These are phyloP conservation scores for Trisateles emortualis DNA, from an alignment of 2,888 invertebrate species.

Conservation along the genomic window DNA sequence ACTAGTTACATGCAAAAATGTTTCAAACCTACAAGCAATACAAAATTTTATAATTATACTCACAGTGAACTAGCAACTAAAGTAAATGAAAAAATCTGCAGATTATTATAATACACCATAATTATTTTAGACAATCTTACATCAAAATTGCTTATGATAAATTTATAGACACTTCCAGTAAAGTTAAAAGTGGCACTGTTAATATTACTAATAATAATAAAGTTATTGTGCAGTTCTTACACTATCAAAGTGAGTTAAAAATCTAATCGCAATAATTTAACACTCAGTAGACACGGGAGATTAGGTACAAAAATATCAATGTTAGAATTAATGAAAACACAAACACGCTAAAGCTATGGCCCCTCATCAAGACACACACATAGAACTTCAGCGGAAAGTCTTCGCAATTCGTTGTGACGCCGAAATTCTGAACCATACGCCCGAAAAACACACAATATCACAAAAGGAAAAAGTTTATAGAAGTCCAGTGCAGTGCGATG, in stretches of 20 bases:
- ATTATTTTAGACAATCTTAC: slow-evolving; percentile 50
- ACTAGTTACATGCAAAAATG: slow-evolving; percentile 49
- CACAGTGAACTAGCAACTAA: slow-evolving; percentile 58
- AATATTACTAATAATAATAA: slow-evolving; percentile 66
- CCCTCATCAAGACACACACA: slow-evolving; percentile 76
- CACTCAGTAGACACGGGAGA: slow-evolving; percentile 62
- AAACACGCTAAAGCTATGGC: slow-evolving; percentile 74
- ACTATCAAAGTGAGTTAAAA: slow-evolving; percentile 64
- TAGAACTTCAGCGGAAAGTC: slow-evolving; percentile 58
- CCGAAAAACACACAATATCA: slow-evolving; percentile 54
- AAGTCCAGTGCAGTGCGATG: slow-evolving; percentile 60
- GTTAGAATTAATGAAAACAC: slow-evolving; percentile 67
- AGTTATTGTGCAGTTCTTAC: slow-evolving; percentile 78
- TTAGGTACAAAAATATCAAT: slow-evolving; percentile 65
- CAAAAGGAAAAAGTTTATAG: slow-evolving; percentile 51
- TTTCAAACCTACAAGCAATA: slow-evolving; percentile 47
- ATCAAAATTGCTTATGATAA: slow-evolving; percentile 63
- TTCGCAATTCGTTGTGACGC: slow-evolving; percentile 68
- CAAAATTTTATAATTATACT: slow-evolving; percentile 51
- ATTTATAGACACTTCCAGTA: slow-evolving; percentile 61
- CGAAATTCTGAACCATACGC: slow-evolving; percentile 44
- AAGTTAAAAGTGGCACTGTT: slow-evolving; percentile 79
- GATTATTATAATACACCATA: slow-evolving; percentile 47
- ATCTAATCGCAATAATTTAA: slow-evolving; percentile 61
- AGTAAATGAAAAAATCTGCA: slow-evolving; percentile 59